These are phyloP conservation scores for Apamea crenata DNA, from an alignment of 2,888 invertebrate species.

Conservation along the genomic window DNA sequence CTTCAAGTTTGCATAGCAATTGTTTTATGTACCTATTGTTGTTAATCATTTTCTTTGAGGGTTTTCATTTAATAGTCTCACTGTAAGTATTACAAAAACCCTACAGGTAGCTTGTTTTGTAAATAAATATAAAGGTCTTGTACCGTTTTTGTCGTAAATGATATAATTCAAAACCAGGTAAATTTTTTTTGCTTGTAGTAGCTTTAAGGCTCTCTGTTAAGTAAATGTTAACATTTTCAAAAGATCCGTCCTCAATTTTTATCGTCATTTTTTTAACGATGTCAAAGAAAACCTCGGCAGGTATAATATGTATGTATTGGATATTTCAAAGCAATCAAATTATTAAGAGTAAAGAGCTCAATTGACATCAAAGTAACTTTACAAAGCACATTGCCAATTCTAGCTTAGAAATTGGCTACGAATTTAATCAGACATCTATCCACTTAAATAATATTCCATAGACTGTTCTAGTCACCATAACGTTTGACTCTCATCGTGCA, in stretches of 20 bases:
- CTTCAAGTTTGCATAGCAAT: constrained; percentile 12
- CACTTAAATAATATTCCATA: constrained; percentile 12
- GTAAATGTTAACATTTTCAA: background rate
- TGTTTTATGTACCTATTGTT: constrained; percentile 14
- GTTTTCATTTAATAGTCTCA: background rate
- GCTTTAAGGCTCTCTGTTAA: background rate
- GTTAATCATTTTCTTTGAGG: background rate
- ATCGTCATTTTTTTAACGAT: background rate
- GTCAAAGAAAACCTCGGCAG: background rate
- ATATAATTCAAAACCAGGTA: background rate
- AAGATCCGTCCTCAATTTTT: background rate
- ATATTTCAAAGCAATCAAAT: background rate
- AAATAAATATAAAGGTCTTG: background rate
- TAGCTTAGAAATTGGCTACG: constrained; percentile 6
- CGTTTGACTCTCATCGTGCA: constrained; percentile 9
- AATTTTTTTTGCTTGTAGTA: background rate
- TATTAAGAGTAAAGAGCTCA: background rate
- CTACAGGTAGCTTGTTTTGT: background rate
- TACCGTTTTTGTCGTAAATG: background rate
- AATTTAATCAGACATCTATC: constrained; percentile 8
- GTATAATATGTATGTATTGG: background rate
- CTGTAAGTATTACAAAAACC: background rate
- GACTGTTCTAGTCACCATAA: constrained; percentile 19
- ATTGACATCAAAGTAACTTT: background rate
- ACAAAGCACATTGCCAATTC: constrained; percentile 7